Evolutionary conservation across 2,888 invertebrate genomes (phyloP).

Genomic region (Drosophila limbata): DNA sequence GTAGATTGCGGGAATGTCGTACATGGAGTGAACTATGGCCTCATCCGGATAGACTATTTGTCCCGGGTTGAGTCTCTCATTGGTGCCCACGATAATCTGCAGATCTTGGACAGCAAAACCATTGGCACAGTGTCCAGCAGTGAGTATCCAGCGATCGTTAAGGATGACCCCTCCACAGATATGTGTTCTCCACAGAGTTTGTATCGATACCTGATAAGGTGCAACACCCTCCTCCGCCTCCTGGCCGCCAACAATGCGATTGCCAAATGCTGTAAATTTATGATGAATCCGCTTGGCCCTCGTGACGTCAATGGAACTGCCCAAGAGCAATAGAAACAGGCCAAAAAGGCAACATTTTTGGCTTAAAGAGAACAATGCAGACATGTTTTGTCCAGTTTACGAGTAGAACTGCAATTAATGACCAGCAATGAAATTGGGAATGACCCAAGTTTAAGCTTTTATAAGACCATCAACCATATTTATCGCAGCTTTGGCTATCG

Average conservation of each 20-base stretch:
- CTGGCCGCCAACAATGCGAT: slow-evolving; percentile 76
- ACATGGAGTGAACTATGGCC: slow-evolving; percentile 64
- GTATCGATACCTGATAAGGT: slow-evolving; percentile 83
- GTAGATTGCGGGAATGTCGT: slow-evolving; percentile 69
- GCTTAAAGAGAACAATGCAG: slow-evolving; percentile 1
- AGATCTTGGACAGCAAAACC: slow-evolving; percentile 58
- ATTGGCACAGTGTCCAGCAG: slow-evolving; percentile 79
- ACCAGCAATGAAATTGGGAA: slow-evolving; percentile 57
- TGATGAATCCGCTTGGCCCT: slow-evolving; percentile 59
- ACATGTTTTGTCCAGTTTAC: slow-evolving; percentile 32
- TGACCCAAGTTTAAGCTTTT: slow-evolving; percentile 56
- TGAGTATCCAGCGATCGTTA: slow-evolving; percentile 72
- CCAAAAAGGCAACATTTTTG: slow-evolving; percentile 12
- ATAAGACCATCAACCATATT: slow-evolving; percentile 46
- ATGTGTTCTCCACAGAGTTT: slow-evolving; percentile 62
- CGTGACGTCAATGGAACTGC: slow-evolving; percentile 69
- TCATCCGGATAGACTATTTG: slow-evolving; percentile 54
- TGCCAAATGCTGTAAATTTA: slow-evolving; percentile 35
- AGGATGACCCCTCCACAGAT: slow-evolving; percentile 82
- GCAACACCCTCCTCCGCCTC: slow-evolving; percentile 70
- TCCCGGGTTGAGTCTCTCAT: slow-evolving; percentile 61
- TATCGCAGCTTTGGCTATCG: slow-evolving; percentile 40
- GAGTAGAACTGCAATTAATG: slow-evolving; percentile 60
- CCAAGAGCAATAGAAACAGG: slow-evolving; percentile 43
- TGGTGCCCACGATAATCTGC: slow-evolving; percentile 74